phyloP scores from a whole-genome alignment of 2,888 invertebrate genomes.

The Mellilla xanthometata region DNA sequence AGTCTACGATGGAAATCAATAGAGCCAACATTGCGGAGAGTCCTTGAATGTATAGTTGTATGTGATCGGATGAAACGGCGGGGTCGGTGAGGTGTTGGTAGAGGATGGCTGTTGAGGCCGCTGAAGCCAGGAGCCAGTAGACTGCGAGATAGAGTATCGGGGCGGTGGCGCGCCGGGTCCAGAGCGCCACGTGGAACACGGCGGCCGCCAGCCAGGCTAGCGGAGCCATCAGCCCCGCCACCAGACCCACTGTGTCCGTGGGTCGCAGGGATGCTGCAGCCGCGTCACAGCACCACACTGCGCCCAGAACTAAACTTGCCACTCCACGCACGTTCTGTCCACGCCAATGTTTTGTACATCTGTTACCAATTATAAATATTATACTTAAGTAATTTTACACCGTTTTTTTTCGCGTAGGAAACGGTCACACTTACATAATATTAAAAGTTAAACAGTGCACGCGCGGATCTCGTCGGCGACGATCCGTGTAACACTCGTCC shows the following conservation, averaged over 20 bases:
- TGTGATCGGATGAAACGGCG: constrained; percentile 32
- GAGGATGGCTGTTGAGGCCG: constrained; percentile 53
- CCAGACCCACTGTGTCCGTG: constrained; percentile 51
- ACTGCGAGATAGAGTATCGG: constrained; percentile 70
- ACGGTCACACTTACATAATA: too few species aligned
- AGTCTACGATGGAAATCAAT: constrained; percentile 59
- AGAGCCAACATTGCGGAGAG: constrained; percentile 50
- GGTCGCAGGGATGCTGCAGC: constrained; percentile 57
- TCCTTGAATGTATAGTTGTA: constrained; percentile 61
- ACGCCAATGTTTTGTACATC: constrained; percentile 56
- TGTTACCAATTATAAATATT: too few species aligned
- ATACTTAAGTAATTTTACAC: too few species aligned
- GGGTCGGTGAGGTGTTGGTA: constrained; percentile 48
- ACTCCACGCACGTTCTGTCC: constrained; percentile 65
- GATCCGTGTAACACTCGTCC: too few species aligned
- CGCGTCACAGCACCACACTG: constrained; percentile 60
- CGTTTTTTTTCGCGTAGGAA: too few species aligned
- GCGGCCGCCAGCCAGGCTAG: constrained; percentile 70
- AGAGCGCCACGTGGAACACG: constrained; percentile 63
- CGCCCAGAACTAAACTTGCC: constrained; percentile 53
- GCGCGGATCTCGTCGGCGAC: too few species aligned
- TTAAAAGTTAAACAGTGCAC: too few species aligned
- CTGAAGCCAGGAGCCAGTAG: constrained; percentile 68
- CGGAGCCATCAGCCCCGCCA: constrained; percentile 58
- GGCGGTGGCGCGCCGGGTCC: constrained; percentile 64